These are phyloP conservation scores for Protodeltote pygarga DNA, from an alignment of 2,888 invertebrate genomes.

Conservation along the genomic window DNA sequence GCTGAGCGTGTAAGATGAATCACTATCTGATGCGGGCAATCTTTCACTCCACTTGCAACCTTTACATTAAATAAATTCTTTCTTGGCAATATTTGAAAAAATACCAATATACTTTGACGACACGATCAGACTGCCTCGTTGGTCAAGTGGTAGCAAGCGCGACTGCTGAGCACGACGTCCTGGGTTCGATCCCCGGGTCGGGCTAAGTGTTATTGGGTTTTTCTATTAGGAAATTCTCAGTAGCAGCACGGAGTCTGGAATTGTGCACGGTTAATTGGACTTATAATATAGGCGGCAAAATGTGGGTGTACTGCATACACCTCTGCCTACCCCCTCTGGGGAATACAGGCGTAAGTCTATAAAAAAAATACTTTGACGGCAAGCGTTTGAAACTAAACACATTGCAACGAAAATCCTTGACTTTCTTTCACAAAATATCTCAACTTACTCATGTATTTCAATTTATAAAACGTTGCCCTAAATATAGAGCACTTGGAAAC, in stretches of 20 bases:
- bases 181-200: no score
- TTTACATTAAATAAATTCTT: conserved; percentile 4
- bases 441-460: conserved; percentile 22
- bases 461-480: conserved; percentile 10
- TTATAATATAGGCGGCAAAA: no score
- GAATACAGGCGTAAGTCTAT: no score
- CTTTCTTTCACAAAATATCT: conserved; percentile 21
- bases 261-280: no score
- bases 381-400: conserved; percentile 15
- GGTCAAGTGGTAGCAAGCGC: no score
- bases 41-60: background rate
- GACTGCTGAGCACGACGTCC: no score
- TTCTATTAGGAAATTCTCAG: no score
- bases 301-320: no score
- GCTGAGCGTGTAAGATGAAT: background rate
- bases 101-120: conserved; percentile 15
- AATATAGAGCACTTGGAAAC: conserved; percentile 11
- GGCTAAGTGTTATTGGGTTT: no score
- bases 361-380: conserved; percentile 6
- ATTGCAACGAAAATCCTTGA: conserved; percentile 17
- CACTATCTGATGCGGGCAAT: background rate
- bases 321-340: no score
- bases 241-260: no score
- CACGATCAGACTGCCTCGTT: no score
- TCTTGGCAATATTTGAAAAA: background rate